phyloP scores from a whole-genome alignment of 2,888 invertebrate genomes.

The Ophion costatus region DNA sequence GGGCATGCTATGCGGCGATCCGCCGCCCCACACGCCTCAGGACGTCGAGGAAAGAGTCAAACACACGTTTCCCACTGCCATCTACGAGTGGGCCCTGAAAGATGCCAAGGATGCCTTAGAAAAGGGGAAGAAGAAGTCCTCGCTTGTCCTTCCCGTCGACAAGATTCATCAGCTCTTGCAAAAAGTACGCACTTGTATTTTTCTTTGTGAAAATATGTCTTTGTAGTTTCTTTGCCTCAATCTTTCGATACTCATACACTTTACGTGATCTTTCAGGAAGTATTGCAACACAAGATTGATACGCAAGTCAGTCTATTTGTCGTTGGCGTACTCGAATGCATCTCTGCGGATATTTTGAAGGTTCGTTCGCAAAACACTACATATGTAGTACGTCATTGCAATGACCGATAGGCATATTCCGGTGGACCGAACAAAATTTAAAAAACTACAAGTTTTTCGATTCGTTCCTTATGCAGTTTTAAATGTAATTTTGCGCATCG shows the following conservation, averaged over 20 bases:
- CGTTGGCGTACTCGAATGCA: conserved; percentile 97
- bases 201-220: not conserved
- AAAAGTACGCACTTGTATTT: conserved; percentile 85
- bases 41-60: conserved; percentile 97
- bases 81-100: conserved; percentile 96
- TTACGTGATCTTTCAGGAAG: conserved; percentile 86
- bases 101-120: conserved; percentile 95
- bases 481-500: not conserved
- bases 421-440: not conserved
- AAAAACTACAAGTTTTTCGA: no score
- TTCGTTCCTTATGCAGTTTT: not conserved
- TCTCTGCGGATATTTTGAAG: conserved; percentile 97
- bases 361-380: conserved; percentile 80
- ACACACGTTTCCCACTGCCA: conserved; percentile 96
- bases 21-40: conserved; percentile 91
- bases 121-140: conserved; percentile 90
- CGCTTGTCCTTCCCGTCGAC: conserved; percentile 92
- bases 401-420: not conserved
- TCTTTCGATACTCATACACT: not conserved
- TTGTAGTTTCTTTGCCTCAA: not conserved
- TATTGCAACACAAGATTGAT: conserved; percentile 94
- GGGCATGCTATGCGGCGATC: conserved; percentile 94
- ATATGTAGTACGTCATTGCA: not conserved
- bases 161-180: conserved; percentile 94
- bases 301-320: conserved; percentile 95